Percentiles rank a stretch among this genome's conserved stretches.
These are phyloP conservation scores for Lucilia sericata DNA, from an alignment of 1,140 invertebrate genomes.

Conservation along the genomic window DNA sequence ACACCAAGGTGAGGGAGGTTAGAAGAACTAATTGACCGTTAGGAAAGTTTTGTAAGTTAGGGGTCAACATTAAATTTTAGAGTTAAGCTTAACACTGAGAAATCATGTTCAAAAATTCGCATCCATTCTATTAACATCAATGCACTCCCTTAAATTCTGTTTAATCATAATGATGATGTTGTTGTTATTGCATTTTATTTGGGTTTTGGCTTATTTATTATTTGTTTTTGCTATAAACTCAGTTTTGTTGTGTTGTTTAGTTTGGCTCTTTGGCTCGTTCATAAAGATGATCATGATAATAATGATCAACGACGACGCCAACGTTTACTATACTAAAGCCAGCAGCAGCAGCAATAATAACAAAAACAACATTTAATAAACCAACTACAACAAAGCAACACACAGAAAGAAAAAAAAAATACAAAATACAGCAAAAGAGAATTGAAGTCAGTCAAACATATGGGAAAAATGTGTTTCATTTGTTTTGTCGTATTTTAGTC, in stretches of 20 bases:
- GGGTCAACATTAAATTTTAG: too few species aligned
- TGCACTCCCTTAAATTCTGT: not conserved
- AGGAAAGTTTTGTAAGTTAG: too few species aligned
- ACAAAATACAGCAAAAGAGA: not conserved
- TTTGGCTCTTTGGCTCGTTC: not conserved
- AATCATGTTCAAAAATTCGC: too few species aligned
- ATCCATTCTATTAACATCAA: too few species aligned
- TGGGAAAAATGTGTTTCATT: slow-evolving; percentile 45
- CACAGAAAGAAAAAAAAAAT: not conserved
- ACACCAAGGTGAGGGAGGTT: too few species aligned
- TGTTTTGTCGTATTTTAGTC: slow-evolving; percentile 48
- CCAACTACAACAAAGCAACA: not conserved
- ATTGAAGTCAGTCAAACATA: slow-evolving; percentile 43
- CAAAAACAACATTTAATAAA: not conserved
- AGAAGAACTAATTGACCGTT: too few species aligned
- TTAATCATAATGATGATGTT: not conserved
- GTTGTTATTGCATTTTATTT: not conserved
- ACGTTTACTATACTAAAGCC: not conserved
- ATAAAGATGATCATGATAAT: slow-evolving; percentile 12
- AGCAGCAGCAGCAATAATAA: not conserved
- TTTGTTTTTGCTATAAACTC: not conserved
- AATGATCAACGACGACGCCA: slow-evolving; percentile 18
- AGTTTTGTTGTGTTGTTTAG: not conserved
- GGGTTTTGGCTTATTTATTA: not conserved
- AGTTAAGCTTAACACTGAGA: too few species aligned